Evolutionary conservation across 2,888 invertebrate species (phyloP), one percentile per base, ranked within the genome.

Genomic region (Euplexia lucipara): DNA sequence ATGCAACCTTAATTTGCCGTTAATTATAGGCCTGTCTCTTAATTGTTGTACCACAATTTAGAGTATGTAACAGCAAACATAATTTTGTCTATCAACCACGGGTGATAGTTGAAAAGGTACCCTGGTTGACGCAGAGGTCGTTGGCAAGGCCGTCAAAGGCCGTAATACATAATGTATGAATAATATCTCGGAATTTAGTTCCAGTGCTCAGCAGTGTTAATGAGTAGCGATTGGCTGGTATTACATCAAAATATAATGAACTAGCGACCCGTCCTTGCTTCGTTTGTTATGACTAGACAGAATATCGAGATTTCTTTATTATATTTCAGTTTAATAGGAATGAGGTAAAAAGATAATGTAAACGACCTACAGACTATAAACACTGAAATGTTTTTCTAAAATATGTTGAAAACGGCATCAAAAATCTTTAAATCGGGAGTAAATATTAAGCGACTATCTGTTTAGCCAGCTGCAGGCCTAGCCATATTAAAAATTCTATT

Each of bases 31-130:
- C 14, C 6, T 20, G 16, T 7, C 22, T 16, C 26, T 16, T 0
- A 47, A 54, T 32, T 34, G 35, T 18, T 57, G 41, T 18, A 39
- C 32, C 3, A 8, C n/a, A 26, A 18, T 10, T 20, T 3, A 20
- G 47, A 67, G 47, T 70, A 49, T 37, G 8, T 34, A 66, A 53
- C 37, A 26, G 64, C 48, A 64, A 47, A 53, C 39, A 37, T 26
- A 75, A 64, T 16, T 60, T 78, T 49, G 71, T 73, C 37, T 4
- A 6, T 35, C 9, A 4, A 70, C 70, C 54, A n/a, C 42, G 62
- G 73, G 89, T 86, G 88, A 91, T 87, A 90, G 90, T 90, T 83
- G 80, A 84, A 87, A 86, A 87, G 84, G 86, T 87, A 86, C 82
- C 78, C 74, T 68, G 60, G 75, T 80, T 86, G 86, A 85, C 82